Conservation (phyloP, 2,888 invertebrate genomes). For the Nomada fabriciana region DNA sequence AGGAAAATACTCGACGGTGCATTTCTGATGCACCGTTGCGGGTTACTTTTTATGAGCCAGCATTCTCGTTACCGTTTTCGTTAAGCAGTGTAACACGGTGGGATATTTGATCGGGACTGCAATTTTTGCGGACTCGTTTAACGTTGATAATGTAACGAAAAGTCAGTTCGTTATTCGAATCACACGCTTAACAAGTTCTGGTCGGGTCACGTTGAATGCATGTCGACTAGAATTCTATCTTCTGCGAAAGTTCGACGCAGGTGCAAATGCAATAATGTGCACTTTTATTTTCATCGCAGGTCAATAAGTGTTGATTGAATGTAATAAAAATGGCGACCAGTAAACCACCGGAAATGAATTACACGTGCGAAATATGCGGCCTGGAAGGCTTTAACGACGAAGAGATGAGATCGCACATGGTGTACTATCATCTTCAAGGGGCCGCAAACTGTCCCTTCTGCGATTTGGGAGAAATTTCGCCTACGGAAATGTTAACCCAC, state of each 20-base stretch:
- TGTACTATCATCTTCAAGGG: conserved; percentile 91
- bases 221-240: neutral
- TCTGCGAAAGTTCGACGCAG: neutral
- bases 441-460: conserved; percentile 93
- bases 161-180: neutral
- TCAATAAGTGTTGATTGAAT: conserved; percentile 46
- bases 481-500: conserved; percentile 91
- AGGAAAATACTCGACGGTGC: conserved; percentile 43
- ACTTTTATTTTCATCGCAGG: conserved; percentile 36
- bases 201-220: neutral
- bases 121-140: neutral
- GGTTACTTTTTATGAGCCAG: neutral
- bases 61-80: neutral
- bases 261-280: conserved; percentile 20
- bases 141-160: neutral
- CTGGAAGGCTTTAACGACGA: conserved; percentile 92
- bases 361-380: conserved; percentile 94
- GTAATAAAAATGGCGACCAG: conserved; percentile 83
- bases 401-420: conserved; percentile 91
- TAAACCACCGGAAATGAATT: conserved; percentile 86
- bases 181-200: neutral
- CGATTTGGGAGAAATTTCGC: conserved; percentile 90
- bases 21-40: conserved; percentile 34
- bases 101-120: neutral
- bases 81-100: neutral